Percentiles rank a stretch among this genome's conserved stretches.
Evolutionary conservation across 1,140 invertebrate species (phyloP).

Genomic region (Zaprionus tsacasi): DNA sequence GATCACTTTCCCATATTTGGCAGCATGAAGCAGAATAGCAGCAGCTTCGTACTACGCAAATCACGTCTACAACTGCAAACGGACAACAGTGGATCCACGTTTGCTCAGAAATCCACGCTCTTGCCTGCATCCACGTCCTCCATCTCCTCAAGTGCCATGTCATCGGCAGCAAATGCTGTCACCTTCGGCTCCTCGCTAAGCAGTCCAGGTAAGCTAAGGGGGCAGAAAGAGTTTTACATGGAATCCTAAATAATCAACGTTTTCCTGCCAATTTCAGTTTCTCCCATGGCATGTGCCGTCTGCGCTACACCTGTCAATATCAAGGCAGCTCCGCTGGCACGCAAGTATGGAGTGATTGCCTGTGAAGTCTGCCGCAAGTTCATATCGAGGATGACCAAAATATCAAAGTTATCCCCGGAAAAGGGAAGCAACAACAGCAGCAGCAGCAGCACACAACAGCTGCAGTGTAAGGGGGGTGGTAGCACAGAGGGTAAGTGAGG

Average conservation of each 20-base stretch:
- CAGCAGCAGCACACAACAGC: constrained; percentile 57
- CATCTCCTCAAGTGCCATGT: constrained; percentile 53
- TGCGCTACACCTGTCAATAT: constrained; percentile 91
- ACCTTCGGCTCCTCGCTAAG: constrained; percentile 54
- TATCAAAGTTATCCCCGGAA: constrained; percentile 60
- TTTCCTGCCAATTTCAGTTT: constrained; percentile 15
- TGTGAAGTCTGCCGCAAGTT: constrained; percentile 95
- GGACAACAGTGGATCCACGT: constrained; percentile 56
- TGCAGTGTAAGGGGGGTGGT: constrained; percentile 89
- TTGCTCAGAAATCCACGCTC: constrained; percentile 10
- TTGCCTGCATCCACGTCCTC: constrained; percentile 39
- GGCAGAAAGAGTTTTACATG: not conserved
- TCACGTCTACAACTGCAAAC: constrained; percentile 76
- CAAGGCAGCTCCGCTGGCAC: constrained; percentile 90
- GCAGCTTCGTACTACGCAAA: constrained; percentile 70
- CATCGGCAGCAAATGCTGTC: constrained; percentile 28
- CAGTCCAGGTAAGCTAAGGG: constrained; percentile 38
- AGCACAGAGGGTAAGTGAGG: constrained; percentile 86
- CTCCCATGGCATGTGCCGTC: constrained; percentile 85
- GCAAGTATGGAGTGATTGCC: constrained; percentile 93
- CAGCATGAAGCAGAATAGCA: constrained; percentile 60
- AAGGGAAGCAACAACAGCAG: constrained; percentile 31
- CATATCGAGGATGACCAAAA: constrained; percentile 89
- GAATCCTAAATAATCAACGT: not conserved
- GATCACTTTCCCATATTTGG: constrained; percentile 58